Conservation (phyloP, 2,113 vertebrate species). For the Atrichornis clamosus region DNA sequence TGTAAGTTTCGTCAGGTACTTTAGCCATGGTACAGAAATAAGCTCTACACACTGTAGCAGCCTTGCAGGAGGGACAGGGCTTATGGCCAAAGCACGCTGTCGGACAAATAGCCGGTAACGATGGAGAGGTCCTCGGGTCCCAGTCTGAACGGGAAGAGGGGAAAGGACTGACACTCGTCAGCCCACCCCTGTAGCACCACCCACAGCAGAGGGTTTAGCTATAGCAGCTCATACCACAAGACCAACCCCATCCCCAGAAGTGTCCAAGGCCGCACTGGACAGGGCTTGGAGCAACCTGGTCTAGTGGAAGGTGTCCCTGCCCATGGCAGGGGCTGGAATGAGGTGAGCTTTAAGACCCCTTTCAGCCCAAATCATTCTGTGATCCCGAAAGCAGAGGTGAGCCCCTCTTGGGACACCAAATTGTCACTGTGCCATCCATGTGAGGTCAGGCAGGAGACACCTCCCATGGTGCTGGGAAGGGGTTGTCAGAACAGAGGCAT, state of each 20-base stretch:
- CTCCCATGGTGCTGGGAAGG: fast-evolving
- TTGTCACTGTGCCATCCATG: fast-evolving
- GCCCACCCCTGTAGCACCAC: neutral
- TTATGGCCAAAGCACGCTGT: neutral
- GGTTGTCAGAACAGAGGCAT: neutral
- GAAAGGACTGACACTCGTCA: neutral
- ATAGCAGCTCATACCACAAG: fast-evolving
- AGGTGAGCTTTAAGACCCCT: neutral
- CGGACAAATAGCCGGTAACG: fast-evolving
- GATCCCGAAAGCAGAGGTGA: neutral
- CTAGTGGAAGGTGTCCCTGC: neutral
- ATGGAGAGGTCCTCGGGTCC: neutral
- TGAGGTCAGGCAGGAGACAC: neutral
- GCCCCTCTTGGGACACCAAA: neutral
- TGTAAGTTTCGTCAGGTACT: neutral
- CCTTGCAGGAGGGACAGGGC: neutral
- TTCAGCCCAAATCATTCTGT: neutral
- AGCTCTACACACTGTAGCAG: neutral
- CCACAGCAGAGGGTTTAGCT: neutral
- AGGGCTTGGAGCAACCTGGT: neutral
- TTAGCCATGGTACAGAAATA: neutral
- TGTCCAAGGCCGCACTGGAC: neutral
- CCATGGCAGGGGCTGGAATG: fast-evolving
- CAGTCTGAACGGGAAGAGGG: neutral
- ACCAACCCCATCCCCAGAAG: fast-evolving